A percentile compares a stretch with the other conserved stretches of the same genome.
phyloP scores from a whole-genome alignment of 2,797 vertebrate species.

The Arrhamphus sclerolepis region DNA sequence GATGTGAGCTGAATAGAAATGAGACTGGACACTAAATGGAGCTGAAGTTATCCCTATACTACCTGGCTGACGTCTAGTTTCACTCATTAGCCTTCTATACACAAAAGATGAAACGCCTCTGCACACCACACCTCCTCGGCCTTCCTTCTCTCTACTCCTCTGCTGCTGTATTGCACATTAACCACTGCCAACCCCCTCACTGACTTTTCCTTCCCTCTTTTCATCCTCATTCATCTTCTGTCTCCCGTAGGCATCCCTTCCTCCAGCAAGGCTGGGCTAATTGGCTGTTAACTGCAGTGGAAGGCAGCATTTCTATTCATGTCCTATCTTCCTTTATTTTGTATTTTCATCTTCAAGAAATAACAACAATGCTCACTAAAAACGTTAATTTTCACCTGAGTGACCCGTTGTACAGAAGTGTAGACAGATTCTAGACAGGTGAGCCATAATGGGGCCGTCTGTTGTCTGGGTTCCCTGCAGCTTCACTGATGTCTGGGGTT shows the following conservation, averaged over 20 bases:
- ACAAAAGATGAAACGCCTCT: constrained; percentile 18
- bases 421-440: constrained; percentile 21
- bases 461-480: constrained; percentile 24
- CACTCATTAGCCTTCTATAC: constrained; percentile 35
- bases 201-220: constrained; percentile 21
- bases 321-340: constrained; percentile 15
- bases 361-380: constrained; percentile 4
- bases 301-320: constrained; percentile 25
- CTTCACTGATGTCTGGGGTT: constrained; percentile 14
- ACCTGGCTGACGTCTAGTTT: constrained; percentile 33
- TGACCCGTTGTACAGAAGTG: constrained; percentile 7
- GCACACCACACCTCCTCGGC: not conserved
- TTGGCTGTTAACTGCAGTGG: constrained; percentile 47
- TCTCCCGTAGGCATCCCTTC: constrained; percentile 33
- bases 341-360: constrained; percentile 19
- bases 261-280: constrained; percentile 52
- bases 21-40: constrained; percentile 29
- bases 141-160: constrained; percentile 2
- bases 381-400: constrained; percentile 3
- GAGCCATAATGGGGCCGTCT: constrained; percentile 13
- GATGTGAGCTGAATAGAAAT: constrained; percentile 40
- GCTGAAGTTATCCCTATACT: constrained; percentile 13
- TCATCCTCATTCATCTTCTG: constrained; percentile 54
- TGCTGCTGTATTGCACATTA: constrained; percentile 17
- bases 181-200: constrained; percentile 15